These are phyloP conservation scores for Agonopterix arenella DNA, from an alignment of 2,888 invertebrate genomes.

Conservation along the genomic window DNA sequence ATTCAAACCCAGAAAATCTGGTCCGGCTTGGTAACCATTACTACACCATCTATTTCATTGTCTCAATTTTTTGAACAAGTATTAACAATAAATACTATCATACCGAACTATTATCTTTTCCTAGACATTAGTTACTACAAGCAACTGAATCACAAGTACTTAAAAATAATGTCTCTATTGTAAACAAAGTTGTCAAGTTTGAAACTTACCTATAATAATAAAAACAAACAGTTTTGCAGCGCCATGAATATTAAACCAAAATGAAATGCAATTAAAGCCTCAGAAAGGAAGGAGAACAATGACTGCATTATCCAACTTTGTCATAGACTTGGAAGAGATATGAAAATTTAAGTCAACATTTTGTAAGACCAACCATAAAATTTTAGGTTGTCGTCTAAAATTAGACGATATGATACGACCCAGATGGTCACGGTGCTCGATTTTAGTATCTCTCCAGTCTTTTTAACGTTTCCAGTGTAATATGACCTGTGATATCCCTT, in stretches of 20 bases:
- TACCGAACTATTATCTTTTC: no score
- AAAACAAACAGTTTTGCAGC: not conserved
- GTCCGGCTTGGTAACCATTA: no score
- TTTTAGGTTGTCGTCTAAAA: slow-evolving; percentile 59
- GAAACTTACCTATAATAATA: no score
- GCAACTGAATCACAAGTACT: no score
- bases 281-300: slow-evolving; percentile 18
- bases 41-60: no score
- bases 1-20: no score
- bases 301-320: slow-evolving; percentile 15
- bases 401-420: slow-evolving; percentile 66
- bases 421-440: slow-evolving; percentile 71
- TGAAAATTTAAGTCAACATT: slow-evolving; percentile 39
- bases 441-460: slow-evolving; percentile 69
- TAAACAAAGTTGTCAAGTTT: no score
- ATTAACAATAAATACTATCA: no score
- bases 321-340: slow-evolving; percentile 10
- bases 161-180: no score
- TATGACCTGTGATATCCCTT: slow-evolving; percentile 45
- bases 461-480: slow-evolving; percentile 49
- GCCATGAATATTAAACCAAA: slow-evolving; percentile 5
- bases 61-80: no score
- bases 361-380: slow-evolving; percentile 56
- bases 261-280: slow-evolving; percentile 8
- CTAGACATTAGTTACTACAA: no score